Evolutionary conservation across 2,888 invertebrate genomes (phyloP), one percentile per base, ranked within the genome.

Genomic region (Atrina japonica): DNA sequence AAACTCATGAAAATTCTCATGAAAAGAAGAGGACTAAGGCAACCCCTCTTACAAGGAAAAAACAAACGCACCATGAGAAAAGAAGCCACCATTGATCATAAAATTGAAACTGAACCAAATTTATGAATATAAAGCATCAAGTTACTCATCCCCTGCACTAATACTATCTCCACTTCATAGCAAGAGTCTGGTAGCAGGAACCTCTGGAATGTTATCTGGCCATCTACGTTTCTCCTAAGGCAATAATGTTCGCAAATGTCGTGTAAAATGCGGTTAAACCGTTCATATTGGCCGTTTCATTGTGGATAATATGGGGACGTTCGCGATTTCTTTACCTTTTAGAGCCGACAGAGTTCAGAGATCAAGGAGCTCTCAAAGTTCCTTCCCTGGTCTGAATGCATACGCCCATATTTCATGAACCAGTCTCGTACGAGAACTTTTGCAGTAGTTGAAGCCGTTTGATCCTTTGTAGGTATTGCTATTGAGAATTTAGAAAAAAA

Each of bases 321-420:
- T 1, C 67, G 40, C 7, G 66, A 59, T 52, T 78, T 80, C 21
- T 71, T 63, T 0, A 78, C 58, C n/a, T 72, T 66, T 55, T 75
- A 75, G 21, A 73, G 30, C 11, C 58, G 43, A 45, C 78, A 80
- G 5, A 79, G 55, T 47, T 73, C 72, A 29, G 53, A 11, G 1
- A 79, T 66, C 6, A 80, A 27, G 0, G 61, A 45, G 1, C 64
- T 47, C 55, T 80, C 79, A 60, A 79, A 77, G 50, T 66, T 65
- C n/a, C 67, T 45, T 3, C 80, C 79, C 56, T 82, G 78, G 58
- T 79, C 80, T 21, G 59, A 65, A 63, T 79, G 77, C 21, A 82
- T 25, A 16, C 77, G 50, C 23, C 72, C 78, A 50, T 66, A 78
- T 14, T 61, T 66, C 30, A 70, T 30, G 63, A 80, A 75, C 77